Evolutionary conservation across 2,113 vertebrate genomes (phyloP), one percentile per base, ranked within the genome.

Genomic region (Leiothrix lutea): DNA sequence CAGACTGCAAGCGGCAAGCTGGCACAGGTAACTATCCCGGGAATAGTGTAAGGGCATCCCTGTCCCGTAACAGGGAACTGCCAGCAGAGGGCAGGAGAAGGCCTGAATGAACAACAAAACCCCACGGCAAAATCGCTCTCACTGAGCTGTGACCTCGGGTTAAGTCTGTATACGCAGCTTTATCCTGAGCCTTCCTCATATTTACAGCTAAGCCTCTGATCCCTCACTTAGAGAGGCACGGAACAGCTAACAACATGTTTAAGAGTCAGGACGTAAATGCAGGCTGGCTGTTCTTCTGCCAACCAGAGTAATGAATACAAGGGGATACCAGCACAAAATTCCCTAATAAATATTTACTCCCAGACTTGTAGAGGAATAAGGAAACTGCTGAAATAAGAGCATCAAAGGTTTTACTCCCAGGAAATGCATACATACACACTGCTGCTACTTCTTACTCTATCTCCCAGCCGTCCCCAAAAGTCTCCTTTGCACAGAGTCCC

Each of bases 81-180:
- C 66, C 96, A 38, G 91, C 62, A 97, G 95, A 94, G 89, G 95
- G 91, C 94, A 94, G 36, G 54, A 18, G 13, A 73, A 77, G 60
- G 21, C 33, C 53, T 47, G 26, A 26, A 61, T 2, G 25, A 58
- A n/a, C 33, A 57, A 25, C 18, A 45, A 81, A 92, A 29, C 12
- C 21, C 8, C 35, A 29, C 19, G 7, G 71, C 12, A 11, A 72
- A 72, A 48, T 8, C 54, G 8, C 44, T 67, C 66, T 56, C 69
- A 3, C 47, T 12, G 66, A 6, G 44, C 3, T 5, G n/a, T 21
- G 75, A 92, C 79, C 72, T 71, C 60, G 48, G 86, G 80, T 78
- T 74, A 83, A 62, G 11, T 20, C 44, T 44, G 61, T 25, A 17
- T 23, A 12, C 17, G 42, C 70, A 79, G 58, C 80, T 84, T 75